Evolutionary conservation across 2,888 invertebrate genomes (phyloP), one percentile per base, ranked within the genome.

Genomic region (Drosophila picticornis): DNA sequence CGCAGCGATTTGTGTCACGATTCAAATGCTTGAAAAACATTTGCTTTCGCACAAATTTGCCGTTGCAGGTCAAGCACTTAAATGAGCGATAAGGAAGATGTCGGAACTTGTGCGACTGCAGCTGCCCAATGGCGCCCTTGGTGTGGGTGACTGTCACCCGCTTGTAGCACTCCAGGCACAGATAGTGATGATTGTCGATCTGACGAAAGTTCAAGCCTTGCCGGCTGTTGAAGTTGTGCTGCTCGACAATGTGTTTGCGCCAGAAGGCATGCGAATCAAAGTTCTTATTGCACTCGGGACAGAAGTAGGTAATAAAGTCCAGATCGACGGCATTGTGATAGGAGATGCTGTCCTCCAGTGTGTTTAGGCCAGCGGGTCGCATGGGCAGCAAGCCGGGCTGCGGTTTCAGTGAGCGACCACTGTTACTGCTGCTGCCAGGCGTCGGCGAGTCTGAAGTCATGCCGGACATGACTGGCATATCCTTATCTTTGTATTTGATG

Each of bases 21-120:
- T 92, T 92, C 43, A 92, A 71, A 69, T 92, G 91, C 68, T 92
- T 92, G 58, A 92, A 92, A 71, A 92, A 92, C 91, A 92, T 92
- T 81, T 92, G 91, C 57, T 92, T 92, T 25, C 91, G 91, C 53
- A 92, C 91, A 69, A 92, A 92, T 48, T 91, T 89, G 0, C 85
- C 87, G 27, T 74, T 77, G 66, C 91, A 92, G n/a, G 81, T 84
- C 22, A 88, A 78, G 68, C 91, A 92, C 40, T 88, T 87, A 64
- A 92, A 92, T 27, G 92, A 92, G 58, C 92, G 91, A 56, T 90
- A 90, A 1, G 92, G 92, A 52, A 92, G 77, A 61, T 92, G 92
- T 1, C 92, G 88, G 77, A 92, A 92, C 75, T 92, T 92, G 67
- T 92, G 92, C 48, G 92, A 92, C 57, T 92, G 92, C 59, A 92